Percentiles rank a stretch among this genome's conserved stretches.
Conservation (phyloP, 35 echinoderm and acorn worm genomes). For the Apostichopus parvimensis region DNA sequence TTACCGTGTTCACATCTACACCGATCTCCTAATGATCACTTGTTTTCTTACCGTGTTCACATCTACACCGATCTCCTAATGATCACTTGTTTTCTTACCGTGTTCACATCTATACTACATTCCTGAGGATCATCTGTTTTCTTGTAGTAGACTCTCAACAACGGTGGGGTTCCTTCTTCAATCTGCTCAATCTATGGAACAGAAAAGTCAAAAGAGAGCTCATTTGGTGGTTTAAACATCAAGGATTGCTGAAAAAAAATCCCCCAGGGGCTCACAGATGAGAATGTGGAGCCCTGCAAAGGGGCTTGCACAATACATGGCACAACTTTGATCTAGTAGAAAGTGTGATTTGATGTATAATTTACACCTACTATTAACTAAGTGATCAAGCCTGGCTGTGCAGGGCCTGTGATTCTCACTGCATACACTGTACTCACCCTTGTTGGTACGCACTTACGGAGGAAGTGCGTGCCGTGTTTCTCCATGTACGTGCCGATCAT, state of each 20-base stretch:
- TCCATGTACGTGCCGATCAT: conserved; percentile 83
- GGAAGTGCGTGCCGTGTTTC: conserved; percentile 71
- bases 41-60: conserved; percentile 49
- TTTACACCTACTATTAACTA: no score
- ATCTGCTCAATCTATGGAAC: conserved; percentile 73
- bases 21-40: conserved; percentile 21
- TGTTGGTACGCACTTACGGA: conserved; percentile 84
- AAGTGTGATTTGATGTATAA: no score
- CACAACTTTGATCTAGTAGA: no score
- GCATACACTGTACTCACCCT: conserved; percentile 56
- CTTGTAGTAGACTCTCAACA: conserved; percentile 77
- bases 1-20: conserved; percentile 1
- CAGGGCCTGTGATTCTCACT: background rate
- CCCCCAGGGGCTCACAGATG: no score
- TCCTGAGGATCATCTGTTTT: conserved; percentile 60
- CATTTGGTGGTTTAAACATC: no score
- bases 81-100: conserved; percentile 57
- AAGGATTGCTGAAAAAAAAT: no score
- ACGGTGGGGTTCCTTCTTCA: conserved; percentile 71
- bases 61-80: background rate
- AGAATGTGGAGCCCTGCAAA: no score
- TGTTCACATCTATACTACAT: conserved; percentile 79
- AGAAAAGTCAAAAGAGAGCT: background rate
- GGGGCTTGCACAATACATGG: no score
- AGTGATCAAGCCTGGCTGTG: no score